Conservation (phyloP, 2,888 invertebrate species). For the Chloromyia formosa region DNA sequence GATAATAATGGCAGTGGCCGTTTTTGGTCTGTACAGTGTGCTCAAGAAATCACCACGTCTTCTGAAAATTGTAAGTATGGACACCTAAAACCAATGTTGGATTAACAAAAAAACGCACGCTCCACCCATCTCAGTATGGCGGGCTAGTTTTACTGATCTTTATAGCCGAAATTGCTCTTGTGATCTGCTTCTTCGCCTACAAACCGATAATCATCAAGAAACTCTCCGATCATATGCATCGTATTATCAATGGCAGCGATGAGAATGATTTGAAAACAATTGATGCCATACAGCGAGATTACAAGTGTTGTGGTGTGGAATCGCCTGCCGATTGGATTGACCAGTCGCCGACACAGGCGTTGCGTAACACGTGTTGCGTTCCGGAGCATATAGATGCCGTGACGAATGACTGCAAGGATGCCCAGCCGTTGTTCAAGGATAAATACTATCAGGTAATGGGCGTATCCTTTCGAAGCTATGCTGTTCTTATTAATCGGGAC, state of each 20-base stretch:
- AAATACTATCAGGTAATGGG: constrained; percentile 20
- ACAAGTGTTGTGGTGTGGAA: constrained; percentile 12
- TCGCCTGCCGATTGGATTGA: constrained; percentile 25
- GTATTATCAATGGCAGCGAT: neutral
- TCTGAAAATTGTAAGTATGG: constrained; percentile 7
- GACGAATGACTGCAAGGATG: constrained; percentile 10
- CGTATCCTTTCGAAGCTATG: too few species aligned
- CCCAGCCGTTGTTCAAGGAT: constrained; percentile 18
- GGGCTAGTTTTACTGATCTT: neutral
- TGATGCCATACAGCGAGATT: constrained; percentile 1
- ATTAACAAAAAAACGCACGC: too few species aligned
- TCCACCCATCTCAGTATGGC: neutral
- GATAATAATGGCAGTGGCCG: constrained; percentile 4
- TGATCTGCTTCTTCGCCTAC: constrained; percentile 1
- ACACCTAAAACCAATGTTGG: neutral
- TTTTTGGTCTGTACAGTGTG: constrained; percentile 2
- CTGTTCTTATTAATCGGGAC: neutral
- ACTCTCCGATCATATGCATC: constrained; percentile 7
- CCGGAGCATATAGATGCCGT: neutral
- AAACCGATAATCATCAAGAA: neutral
- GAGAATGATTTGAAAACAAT: constrained; percentile 16
- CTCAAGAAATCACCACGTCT: constrained; percentile 8
- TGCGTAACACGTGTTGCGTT: constrained; percentile 8
- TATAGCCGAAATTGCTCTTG: constrained; percentile 8
- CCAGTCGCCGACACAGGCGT: neutral